phyloP scores from a whole-genome alignment of 2,888 invertebrate species.

The Gari tellinella region DNA sequence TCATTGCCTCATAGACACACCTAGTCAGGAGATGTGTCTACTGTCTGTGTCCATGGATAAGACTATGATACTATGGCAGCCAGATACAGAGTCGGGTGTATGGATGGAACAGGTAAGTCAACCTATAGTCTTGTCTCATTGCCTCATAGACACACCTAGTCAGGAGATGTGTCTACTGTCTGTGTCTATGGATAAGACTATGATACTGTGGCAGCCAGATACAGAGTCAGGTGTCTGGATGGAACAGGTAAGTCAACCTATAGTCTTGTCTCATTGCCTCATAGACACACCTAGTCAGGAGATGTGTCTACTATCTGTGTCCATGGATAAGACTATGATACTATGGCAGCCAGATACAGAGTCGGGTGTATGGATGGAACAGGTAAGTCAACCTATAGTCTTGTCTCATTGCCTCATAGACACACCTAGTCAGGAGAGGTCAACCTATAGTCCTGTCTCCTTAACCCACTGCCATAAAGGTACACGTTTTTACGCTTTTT shows the following conservation, averaged over 20 bases:
- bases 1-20: too few species aligned
- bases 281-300: conserved; percentile 69
- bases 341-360: conserved; percentile 91
- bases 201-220: conserved; percentile 94
- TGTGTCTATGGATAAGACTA: conserved; percentile 95
- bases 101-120: conserved; percentile 89
- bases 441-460: too few species aligned
- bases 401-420: too few species aligned
- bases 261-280: background rate
- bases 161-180: conserved; percentile 88
- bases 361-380: conserved; percentile 90
- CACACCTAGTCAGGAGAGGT: too few species aligned
- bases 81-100: conserved; percentile 87
- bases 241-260: conserved; percentile 85
- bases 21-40: conserved; percentile 85
- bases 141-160: conserved; percentile 40
- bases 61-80: conserved; percentile 95
- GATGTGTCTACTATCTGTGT: conserved; percentile 90
- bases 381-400: conserved; percentile 68
- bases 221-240: conserved; percentile 89
- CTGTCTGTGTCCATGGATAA: conserved; percentile 97
- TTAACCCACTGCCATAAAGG: too few species aligned
- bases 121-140: background rate
- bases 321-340: conserved; percentile 96
- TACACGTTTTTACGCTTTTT: too few species aligned